Conservation (phyloP, 2,797 vertebrate species). For the Neomorphus geoffroyi region DNA sequence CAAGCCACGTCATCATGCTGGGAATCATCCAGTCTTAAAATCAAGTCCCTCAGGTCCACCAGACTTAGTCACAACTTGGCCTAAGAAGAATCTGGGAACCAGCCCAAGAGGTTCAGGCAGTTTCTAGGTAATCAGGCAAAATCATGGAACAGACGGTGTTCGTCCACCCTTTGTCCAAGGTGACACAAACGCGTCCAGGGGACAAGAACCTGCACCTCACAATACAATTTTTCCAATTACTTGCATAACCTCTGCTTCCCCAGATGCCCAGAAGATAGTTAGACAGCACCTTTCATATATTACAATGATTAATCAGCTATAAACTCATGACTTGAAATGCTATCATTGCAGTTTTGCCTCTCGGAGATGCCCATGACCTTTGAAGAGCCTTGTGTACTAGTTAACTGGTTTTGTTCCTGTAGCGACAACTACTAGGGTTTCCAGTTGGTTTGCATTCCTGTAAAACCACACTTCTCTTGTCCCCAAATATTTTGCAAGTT, state of each 20-base stretch:
- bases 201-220: not conserved
- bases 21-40: not conserved
- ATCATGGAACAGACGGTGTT: not conserved
- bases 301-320: constrained; percentile 37
- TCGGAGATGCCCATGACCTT: not conserved
- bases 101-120: not conserved
- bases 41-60: not conserved
- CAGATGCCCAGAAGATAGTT: not conserved
- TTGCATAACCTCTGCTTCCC: not conserved
- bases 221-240: not conserved
- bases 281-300: constrained; percentile 15
- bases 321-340: not conserved
- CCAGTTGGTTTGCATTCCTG: constrained; percentile 55
- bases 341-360: constrained; percentile 12
- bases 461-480: constrained; percentile 36
- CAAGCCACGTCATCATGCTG: not conserved
- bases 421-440: constrained; percentile 32
- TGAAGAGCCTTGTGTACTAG: constrained; percentile 4
- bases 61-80: not conserved
- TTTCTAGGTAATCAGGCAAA: not conserved
- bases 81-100: not conserved
- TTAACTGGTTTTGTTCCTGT: constrained; percentile 43
- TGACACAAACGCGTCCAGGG: accelerated
- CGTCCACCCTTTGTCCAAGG: not conserved
- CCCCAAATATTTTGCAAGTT: constrained; percentile 44